Evolutionary conservation across 2,113 vertebrate species (phyloP), one percentile per base, ranked within the genome.

Genomic region (Corythornis madagascariensis): DNA sequence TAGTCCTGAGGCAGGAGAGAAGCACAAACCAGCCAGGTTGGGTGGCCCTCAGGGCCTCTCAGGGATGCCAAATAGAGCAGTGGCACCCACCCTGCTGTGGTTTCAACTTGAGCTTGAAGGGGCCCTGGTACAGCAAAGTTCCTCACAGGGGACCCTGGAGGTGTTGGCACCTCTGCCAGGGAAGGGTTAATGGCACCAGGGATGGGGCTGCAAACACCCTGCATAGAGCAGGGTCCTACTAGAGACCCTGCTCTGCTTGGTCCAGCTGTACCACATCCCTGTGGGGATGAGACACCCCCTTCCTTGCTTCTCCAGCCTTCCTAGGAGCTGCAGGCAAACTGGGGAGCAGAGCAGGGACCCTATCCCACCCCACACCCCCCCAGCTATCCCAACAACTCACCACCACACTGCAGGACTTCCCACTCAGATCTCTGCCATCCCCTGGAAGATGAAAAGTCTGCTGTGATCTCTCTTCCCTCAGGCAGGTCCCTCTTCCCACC

Each of bases 21-120:
- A 75, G 43, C 52, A 77, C 55, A 40, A 35, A 43, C 4, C 78
- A 33, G 11, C 8, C 0, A 0, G 16, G 69, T 4, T 0, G 2
- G 16, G 29, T 10, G 26, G 15, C 8, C 38, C 42, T 1, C 48
- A 60, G 59, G 45, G 61, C 35, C 28, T 66, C 13, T 11, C 42
- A 5, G 31, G 28, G 80, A 48, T 38, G n/a, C 10, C 60, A 25
- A 3, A 53, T 7, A 6, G 0, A 0, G 45, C 2, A 4, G 53
- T 1, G 2, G 50, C 56, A 48, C 12, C 74, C 18, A 3, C 18
- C 71, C 71, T 18, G 61, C 50, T 7, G 0, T 0, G 16, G n/a
- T 6, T 40, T 10, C 53, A 9, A 42, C 38, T 20, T 1, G 10
- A 67, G 72, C 29, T 22, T 16, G 52, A 9, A 48, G 53, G 42